Evolutionary conservation across 2,797 vertebrate genomes (phyloP).

Genomic region (Danio jaintianensis): DNA sequence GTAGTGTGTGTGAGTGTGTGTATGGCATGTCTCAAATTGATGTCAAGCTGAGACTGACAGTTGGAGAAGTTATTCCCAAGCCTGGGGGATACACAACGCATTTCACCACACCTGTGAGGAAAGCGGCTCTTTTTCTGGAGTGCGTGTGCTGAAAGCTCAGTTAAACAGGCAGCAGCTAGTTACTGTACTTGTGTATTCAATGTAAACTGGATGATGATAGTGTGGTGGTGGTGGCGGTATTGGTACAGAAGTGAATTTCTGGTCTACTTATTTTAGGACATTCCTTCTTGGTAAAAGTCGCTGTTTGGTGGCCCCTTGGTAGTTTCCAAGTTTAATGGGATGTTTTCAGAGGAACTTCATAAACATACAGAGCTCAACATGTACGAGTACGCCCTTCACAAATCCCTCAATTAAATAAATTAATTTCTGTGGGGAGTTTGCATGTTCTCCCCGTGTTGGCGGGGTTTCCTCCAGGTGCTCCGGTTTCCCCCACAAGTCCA

Average conservation of each 20-base stretch:
- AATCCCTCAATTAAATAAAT: too few species aligned
- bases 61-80: slow-evolving; percentile 57
- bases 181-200: slow-evolving; percentile 55
- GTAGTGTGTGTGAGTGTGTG: slow-evolving; percentile 35
- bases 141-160: slow-evolving; percentile 48
- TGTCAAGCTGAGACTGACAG: slow-evolving; percentile 61
- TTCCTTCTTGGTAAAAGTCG: too few species aligned
- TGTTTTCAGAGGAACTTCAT: too few species aligned
- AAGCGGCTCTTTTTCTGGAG: slow-evolving; percentile 56
- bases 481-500: too few species aligned
- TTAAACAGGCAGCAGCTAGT: slow-evolving; percentile 58
- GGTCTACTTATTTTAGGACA: too few species aligned
- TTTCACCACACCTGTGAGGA: slow-evolving; percentile 49
- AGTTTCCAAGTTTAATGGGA: too few species aligned
- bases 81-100: slow-evolving; percentile 50
- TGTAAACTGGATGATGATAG: slow-evolving; percentile 55
- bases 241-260: background rate
- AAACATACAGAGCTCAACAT: too few species aligned
- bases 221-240: slow-evolving; percentile 9
- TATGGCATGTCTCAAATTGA: slow-evolving; percentile 56
- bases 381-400: too few species aligned
- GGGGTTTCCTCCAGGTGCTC: too few species aligned
- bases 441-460: too few species aligned
- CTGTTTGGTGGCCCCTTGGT: too few species aligned
- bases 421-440: too few species aligned